Evolutionary conservation across 2,797 vertebrate species (phyloP), one percentile per base, ranked within the genome.

Genomic region (Schizopygopsis pylzovi): DNA sequence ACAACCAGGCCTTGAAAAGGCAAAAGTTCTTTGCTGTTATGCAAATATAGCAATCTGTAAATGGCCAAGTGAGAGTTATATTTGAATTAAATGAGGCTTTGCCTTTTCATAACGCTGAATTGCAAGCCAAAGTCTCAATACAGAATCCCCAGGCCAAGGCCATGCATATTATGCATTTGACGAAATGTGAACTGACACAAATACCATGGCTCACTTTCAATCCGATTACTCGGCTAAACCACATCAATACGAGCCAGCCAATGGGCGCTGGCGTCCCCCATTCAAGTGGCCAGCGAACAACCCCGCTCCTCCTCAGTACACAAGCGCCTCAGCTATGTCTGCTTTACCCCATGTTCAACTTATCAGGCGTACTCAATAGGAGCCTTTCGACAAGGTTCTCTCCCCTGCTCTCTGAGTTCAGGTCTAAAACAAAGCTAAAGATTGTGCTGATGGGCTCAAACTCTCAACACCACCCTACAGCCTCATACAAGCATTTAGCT

Each of bases 161-260:
- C 94, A 95, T 93, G 97, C 96, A 96, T 96, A 97, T 97, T 97
- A 96, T 97, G 95, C 95, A 93, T 95, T 95, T 99, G 98, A 99
- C 95, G 95, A 98, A 95, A 99, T 97, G 96, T 95, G 97, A 98
- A 97, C 96, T 99, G 98, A 99, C 98, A 97, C 95, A 98, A 98
- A 98, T 97, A 97, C 97, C 95, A 93, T 94, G 96, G 97, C 96
- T 95, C 91, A 93, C 93, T 95, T 97, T 97, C 97, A 99, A 98
- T 98, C 97, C 97, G 95, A 99, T 99, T 99, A 99, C 95, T 94
- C 89, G 93, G 95, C 97, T 97, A 96, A 97, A 95, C 95, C 94
- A 91, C 96, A 96, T 99, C 97, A 99, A 97, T 97, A 97, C 97
- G 95, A 94, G 94, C 96, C 95, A 96, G 96, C 96, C 96, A 94